These are phyloP conservation scores for Phocoena phocoena DNA, from an alignment of 2,113 vertebrate genomes.

Conservation along the genomic window DNA sequence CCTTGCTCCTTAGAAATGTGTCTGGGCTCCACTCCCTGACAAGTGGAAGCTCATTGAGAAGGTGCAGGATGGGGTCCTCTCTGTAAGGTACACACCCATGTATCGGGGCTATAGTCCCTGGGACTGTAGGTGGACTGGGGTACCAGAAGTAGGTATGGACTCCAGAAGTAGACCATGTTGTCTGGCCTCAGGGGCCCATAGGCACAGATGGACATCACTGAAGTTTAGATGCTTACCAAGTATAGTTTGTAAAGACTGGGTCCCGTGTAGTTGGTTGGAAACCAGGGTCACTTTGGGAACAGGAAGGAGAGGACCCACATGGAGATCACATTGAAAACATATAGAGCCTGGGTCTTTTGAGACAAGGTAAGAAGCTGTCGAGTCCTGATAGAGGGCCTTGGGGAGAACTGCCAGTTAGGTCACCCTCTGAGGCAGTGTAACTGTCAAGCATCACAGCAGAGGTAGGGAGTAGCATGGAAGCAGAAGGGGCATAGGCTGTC, in stretches of 20 bases:
- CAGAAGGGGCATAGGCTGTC: rapidly evolving
- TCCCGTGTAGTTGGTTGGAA: neutral
- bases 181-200: neutral
- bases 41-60: neutral
- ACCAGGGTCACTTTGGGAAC: neutral
- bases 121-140: neutral
- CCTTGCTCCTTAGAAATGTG: neutral
- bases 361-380: neutral
- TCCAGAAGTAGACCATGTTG: neutral
- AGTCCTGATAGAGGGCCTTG: neutral
- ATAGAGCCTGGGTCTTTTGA: neutral
- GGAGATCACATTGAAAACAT: neutral
- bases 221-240: neutral
- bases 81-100: rapidly evolving
- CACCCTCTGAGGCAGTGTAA: neutral
- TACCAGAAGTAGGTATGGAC: neutral
- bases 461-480: too few relatives aligned
- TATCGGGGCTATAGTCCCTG: neutral
- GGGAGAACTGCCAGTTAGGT: neutral
- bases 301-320: neutral
- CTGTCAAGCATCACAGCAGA: neutral
- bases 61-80: too few relatives aligned
- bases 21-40: neutral
- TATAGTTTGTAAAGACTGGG: neutral
- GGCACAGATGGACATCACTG: neutral